A percentile compares a stretch with the other conserved stretches of the same genome.
Conservation (phyloP, 2,797 vertebrate species). For the Dallia pectoralis region DNA sequence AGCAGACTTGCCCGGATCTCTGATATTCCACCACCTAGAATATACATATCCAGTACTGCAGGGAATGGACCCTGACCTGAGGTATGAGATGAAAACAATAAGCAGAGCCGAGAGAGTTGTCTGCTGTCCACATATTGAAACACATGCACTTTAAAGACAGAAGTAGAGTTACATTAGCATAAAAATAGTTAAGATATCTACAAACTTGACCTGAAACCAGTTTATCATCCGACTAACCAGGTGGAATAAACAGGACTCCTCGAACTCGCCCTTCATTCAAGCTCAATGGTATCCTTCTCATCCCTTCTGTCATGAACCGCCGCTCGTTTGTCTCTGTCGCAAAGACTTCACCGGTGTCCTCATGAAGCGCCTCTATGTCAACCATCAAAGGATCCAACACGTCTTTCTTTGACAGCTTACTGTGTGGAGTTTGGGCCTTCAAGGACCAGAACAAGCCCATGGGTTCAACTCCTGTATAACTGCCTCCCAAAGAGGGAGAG, state of each 20-base stretch:
- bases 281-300: background rate
- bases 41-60: slow-evolving; percentile 82
- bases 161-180: no score
- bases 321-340: slow-evolving; percentile 49
- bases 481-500: slow-evolving; percentile 74
- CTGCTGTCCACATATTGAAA: no score
- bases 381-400: slow-evolving; percentile 69
- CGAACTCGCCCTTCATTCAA: background rate
- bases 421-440: slow-evolving; percentile 62
- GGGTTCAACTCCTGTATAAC: slow-evolving; percentile 80
- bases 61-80: slow-evolving; percentile 83
- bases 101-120: no score
- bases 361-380: slow-evolving; percentile 41
- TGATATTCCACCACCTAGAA: slow-evolving; percentile 74
- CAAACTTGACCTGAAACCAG: no score
- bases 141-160: no score
- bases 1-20: slow-evolving; percentile 85
- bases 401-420: slow-evolving; percentile 67
- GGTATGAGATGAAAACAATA: background rate
- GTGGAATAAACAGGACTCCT: background rate
- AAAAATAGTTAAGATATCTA: no score
- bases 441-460: slow-evolving; percentile 86
- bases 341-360: slow-evolving; percentile 51
- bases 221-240: background rate
- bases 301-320: background rate